These are phyloP conservation scores for Dysmachus trigonus DNA, from an alignment of 2,888 invertebrate species.

Conservation along the genomic window DNA sequence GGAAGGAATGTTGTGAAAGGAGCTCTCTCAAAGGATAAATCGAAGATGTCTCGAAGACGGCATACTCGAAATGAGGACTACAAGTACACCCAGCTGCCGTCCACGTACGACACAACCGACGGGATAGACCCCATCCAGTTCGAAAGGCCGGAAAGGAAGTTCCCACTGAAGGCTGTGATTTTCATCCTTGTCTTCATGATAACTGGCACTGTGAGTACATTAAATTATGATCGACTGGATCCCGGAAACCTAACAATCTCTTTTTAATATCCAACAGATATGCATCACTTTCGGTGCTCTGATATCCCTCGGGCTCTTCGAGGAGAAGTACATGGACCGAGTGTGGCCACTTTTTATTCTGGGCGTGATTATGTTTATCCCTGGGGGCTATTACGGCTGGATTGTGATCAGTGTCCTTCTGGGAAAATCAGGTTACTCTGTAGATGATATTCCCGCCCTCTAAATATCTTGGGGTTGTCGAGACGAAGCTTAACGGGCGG, in stretches of 20 bases:
- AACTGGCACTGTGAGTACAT: slow-evolving; percentile 69
- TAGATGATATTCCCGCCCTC: slow-evolving; percentile 80
- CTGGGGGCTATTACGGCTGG: slow-evolving; percentile 87
- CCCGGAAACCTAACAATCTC: background rate
- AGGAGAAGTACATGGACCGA: slow-evolving; percentile 82
- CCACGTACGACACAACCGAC: slow-evolving; percentile 61
- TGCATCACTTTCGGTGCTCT: slow-evolving; percentile 78
- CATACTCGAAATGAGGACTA: slow-evolving; percentile 60
- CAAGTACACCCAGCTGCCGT: background rate
- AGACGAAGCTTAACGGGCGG: background rate
- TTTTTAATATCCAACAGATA: slow-evolving; percentile 54
- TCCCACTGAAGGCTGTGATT: slow-evolving; percentile 85
- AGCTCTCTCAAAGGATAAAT: background rate
- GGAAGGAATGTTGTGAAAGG: background rate
- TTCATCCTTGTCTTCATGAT: slow-evolving; percentile 79
- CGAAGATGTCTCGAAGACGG: background rate
- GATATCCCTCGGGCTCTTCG: slow-evolving; percentile 82
- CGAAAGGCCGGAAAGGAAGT: slow-evolving; percentile 71
- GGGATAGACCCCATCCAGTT: slow-evolving; percentile 78
- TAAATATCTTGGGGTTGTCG: background rate
- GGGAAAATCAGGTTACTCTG: slow-evolving; percentile 84
- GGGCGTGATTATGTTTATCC: slow-evolving; percentile 87
- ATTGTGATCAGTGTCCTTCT: slow-evolving; percentile 87
- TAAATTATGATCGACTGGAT: background rate
- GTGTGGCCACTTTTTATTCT: slow-evolving; percentile 89